Conservation (phyloP, 1,140 invertebrate genomes). For the Drosophila tristis region DNA sequence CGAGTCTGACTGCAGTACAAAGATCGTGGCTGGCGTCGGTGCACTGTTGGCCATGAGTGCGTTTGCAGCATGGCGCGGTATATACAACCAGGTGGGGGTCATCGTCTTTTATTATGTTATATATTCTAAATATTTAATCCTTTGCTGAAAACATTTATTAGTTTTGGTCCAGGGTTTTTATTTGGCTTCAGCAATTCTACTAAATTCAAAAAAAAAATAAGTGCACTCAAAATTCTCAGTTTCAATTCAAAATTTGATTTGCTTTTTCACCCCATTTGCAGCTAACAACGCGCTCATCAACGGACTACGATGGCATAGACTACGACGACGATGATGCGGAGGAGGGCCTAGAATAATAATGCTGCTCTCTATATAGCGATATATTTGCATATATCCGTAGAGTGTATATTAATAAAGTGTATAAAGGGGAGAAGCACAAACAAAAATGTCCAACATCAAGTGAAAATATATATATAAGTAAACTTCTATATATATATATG, state of each 20-base stretch:
- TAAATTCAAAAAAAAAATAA: slow-evolving; percentile 15
- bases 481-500: slow-evolving; percentile 17
- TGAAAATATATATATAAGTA: not conserved
- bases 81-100: slow-evolving; percentile 63
- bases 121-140: not conserved
- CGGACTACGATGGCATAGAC: slow-evolving; percentile 73
- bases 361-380: slow-evolving; percentile 16
- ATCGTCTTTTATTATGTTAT: not conserved
- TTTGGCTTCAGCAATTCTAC: slow-evolving; percentile 42
- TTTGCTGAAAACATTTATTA: slow-evolving; percentile 25
- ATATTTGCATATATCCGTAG: slow-evolving; percentile 43
- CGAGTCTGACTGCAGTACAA: slow-evolving; percentile 77
- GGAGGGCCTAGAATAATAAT: slow-evolving; percentile 67
- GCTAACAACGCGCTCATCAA: slow-evolving; percentile 63
- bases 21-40: slow-evolving; percentile 72
- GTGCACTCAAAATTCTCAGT: slow-evolving; percentile 34
- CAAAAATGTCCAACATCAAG: slow-evolving; percentile 20
- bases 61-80: slow-evolving; percentile 79
- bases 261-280: slow-evolving; percentile 37
- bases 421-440: slow-evolving; percentile 41
- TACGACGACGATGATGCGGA: slow-evolving; percentile 74
- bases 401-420: slow-evolving; percentile 38
- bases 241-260: slow-evolving; percentile 33
- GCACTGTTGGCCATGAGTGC: slow-evolving; percentile 75
- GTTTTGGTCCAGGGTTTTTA: slow-evolving; percentile 34